Percentiles rank a stretch among this genome's conserved stretches.
These are phyloP conservation scores for Orius insidiosus DNA, from an alignment of 1,140 invertebrate species.

Conservation along the genomic window DNA sequence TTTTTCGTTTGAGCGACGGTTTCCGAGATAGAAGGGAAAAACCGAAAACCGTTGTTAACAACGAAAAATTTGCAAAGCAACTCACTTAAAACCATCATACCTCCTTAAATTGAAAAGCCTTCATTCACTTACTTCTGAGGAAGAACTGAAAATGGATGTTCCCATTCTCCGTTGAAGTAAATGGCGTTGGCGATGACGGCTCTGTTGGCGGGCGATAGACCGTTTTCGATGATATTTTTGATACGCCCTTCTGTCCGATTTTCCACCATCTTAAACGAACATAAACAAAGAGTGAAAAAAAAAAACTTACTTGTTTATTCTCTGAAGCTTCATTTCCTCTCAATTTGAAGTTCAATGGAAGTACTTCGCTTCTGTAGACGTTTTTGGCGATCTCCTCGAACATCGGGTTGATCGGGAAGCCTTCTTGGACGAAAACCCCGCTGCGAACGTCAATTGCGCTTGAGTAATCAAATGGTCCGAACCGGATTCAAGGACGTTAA, in stretches of 20 bases:
- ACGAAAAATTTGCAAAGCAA: too few relatives aligned
- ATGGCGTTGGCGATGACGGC: slow-evolving; percentile 54
- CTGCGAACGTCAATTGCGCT: slow-evolving; percentile 27
- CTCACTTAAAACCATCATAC: too few relatives aligned
- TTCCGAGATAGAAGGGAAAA: too few relatives aligned
- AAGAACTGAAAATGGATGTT: slow-evolving; percentile 35
- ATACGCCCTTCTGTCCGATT: slow-evolving; percentile 46
- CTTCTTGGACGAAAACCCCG: slow-evolving; percentile 37
- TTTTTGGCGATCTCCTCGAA: slow-evolving; percentile 29
- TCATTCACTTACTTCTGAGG: too few relatives aligned
- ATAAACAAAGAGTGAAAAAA: too few relatives aligned
- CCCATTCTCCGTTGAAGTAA: slow-evolving; percentile 63
- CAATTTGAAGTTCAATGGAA: slow-evolving; percentile 35
- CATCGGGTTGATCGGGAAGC: slow-evolving; percentile 32
- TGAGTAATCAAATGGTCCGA: too few relatives aligned
- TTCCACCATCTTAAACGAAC: slow-evolving; percentile 34
- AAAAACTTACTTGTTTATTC: slow-evolving; percentile 33
- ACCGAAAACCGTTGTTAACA: too few relatives aligned
- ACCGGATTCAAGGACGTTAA: too few relatives aligned
- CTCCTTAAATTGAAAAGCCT: too few relatives aligned
- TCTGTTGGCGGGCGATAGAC: slow-evolving; percentile 31
- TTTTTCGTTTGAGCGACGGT: too few relatives aligned
- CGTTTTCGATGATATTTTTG: slow-evolving; percentile 33
- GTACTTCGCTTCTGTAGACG: slow-evolving; percentile 35
- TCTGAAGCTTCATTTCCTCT: slow-evolving; percentile 28